Conservation (phyloP, 2,888 invertebrate genomes). For the Plebejus melissa region DNA sequence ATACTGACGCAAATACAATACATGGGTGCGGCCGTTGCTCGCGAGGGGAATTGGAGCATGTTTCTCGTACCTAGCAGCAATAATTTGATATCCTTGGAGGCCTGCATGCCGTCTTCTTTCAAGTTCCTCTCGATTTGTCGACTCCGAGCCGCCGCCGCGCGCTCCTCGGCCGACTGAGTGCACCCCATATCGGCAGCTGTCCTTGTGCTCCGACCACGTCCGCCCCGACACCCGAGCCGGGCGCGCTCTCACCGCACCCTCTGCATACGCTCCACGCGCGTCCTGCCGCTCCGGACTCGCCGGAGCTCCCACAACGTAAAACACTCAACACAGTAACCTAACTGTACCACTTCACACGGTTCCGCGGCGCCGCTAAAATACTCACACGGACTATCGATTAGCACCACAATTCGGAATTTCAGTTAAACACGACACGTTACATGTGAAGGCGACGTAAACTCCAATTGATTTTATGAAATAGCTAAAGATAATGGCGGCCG, state of each 20-base stretch:
- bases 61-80: conserved; percentile 91
- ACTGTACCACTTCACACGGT: conserved; percentile 67
- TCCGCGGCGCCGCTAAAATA: conserved; percentile 39
- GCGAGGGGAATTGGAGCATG: conserved; percentile 34
- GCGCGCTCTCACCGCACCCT: conserved; percentile 81
- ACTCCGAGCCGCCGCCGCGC: conserved; percentile 98
- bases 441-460: conserved; percentile 63
- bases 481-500: conserved; percentile 81
- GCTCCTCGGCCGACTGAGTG: conserved; percentile 99
- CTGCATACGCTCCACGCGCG: conserved; percentile 74
- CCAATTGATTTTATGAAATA: conserved; percentile 74
- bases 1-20: conserved; percentile 40
- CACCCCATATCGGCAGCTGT: conserved; percentile 93
- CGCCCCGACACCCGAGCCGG: conserved; percentile 77
- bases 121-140: conserved; percentile 98
- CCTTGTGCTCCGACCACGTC: conserved; percentile 71
- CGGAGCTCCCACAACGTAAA: conserved; percentile 69
- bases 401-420: conserved; percentile 46
- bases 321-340: conserved; percentile 71
- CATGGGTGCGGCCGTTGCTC: conserved; percentile 64
- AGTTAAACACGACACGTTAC: conserved; percentile 56
- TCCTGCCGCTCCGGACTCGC: conserved; percentile 66
- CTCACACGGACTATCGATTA: conserved; percentile 42
- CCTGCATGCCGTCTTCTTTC: conserved; percentile 98
- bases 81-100: conserved; percentile 99